A percentile compares a stretch with the other conserved stretches of the same genome.
Conservation (phyloP, 2,888 invertebrate genomes). For the Sesia apiformis region DNA sequence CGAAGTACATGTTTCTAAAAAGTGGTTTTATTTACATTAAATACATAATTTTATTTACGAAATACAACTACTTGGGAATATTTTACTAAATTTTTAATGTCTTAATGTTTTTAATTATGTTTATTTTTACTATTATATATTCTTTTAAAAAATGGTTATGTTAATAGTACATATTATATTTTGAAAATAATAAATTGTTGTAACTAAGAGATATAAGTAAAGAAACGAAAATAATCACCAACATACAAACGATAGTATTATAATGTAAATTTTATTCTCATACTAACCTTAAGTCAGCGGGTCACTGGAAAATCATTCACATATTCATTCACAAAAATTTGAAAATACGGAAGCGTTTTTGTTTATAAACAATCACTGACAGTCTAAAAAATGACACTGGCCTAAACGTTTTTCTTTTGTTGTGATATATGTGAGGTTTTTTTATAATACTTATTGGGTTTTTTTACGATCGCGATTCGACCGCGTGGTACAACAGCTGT, state of each 20-base stretch:
- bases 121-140: too few relatives aligned
- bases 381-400: not conserved
- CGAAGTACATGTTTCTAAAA: too few relatives aligned
- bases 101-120: not conserved
- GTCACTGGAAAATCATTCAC: slow-evolving; percentile 45
- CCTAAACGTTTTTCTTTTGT: slow-evolving; percentile 8
- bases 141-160: too few relatives aligned
- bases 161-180: too few relatives aligned
- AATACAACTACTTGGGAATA: too few relatives aligned
- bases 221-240: not conserved
- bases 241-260: not conserved
- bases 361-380: not conserved
- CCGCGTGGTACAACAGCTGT: slow-evolving; percentile 37
- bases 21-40: too few relatives aligned
- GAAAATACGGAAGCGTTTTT: slow-evolving; percentile 6
- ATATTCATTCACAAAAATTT: slow-evolving; percentile 34
- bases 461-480: slow-evolving; percentile 23
- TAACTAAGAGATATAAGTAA: not conserved
- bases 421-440: slow-evolving; percentile 11
- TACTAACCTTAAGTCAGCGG: slow-evolving; percentile 42
- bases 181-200: not conserved
- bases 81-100: too few relatives aligned
- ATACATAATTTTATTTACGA: too few relatives aligned
- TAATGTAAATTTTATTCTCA: slow-evolving; percentile 11
- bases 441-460: slow-evolving; percentile 2